Evolutionary conservation across 2,888 invertebrate genomes (phyloP).

Genomic region (Drosophila pegasa): DNA sequence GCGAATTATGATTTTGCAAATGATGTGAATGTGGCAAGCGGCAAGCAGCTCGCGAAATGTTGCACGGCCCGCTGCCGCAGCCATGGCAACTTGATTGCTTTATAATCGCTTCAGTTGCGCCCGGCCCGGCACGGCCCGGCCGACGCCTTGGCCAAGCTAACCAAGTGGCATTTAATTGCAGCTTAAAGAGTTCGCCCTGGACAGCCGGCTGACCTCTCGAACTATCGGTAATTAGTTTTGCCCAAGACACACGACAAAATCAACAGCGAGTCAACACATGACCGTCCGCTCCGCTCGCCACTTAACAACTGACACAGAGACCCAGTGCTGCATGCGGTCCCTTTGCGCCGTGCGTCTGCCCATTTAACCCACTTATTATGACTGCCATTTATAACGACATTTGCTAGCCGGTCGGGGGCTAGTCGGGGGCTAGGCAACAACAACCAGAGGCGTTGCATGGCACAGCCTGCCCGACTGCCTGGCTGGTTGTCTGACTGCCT

Average conservation of each 20-base stretch:
- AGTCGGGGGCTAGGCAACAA: conserved; percentile 6
- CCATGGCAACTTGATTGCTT: conserved; percentile 69
- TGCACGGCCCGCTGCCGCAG: neutral
- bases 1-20: conserved; percentile 83
- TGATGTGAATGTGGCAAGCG: conserved; percentile 59
- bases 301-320: conserved; percentile 57
- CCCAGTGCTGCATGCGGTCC: conserved; percentile 29
- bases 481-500: neutral
- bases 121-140: conserved; percentile 12
- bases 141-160: conserved; percentile 15
- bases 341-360: conserved; percentile 33
- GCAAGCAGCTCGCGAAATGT: conserved; percentile 3
- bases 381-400: conserved; percentile 76
- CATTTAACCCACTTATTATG: conserved; percentile 81
- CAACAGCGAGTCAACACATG: conserved; percentile 69
- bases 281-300: conserved; percentile 18
- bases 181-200: conserved; percentile 63
- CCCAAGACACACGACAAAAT: conserved; percentile 63
- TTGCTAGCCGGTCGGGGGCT: conserved; percentile 40
- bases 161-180: conserved; percentile 71
- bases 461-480: conserved; percentile 28
- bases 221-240: conserved; percentile 76
- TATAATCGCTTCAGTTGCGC: conserved; percentile 63
- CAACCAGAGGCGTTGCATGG: conserved; percentile 4
- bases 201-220: conserved; percentile 59